Evolutionary conservation across 2,797 vertebrate genomes (phyloP), one percentile per base, ranked within the genome.

Genomic region (Enoplosus armatus): DNA sequence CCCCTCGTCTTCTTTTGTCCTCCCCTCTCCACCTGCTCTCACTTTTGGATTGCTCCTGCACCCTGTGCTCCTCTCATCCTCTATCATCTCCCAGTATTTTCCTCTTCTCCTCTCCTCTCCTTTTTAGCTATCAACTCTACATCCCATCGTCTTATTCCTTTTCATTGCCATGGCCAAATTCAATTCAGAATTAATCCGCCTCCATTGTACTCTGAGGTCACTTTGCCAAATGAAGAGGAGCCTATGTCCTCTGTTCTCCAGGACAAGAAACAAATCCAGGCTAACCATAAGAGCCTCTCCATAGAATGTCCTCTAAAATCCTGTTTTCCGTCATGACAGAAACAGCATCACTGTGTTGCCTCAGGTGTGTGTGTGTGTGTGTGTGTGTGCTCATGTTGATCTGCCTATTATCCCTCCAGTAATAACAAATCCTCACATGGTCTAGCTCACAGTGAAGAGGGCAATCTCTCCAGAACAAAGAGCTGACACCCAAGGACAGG

Each of bases 141-240:
- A 71, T 60, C 33, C 39, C 24, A 29, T 80, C 41, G 37, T 76
- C 39, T 50, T 24, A 15, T 48, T 68, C 6, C 39, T 27, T 84
- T 72, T 82, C 48, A 62, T 70, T 69, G 37, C 41, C 37, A 27
- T 39, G 55, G 50, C 58, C 74, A 85, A 74, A 87, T 79, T 88
- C 35, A 65, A 67, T 85, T 79, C 45, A 33, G 63, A 85, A 77
- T 79, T 83, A 90, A 92, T 88, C 85, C 67, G 24, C 74, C 53
- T 81, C 61, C 56, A 69, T 83, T 82, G 76, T 70, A 47, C 56
- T 72, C 59, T 29, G 72, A 79, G 89, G 84, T 93, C 80, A 83
- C 80, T 88, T 87, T 79, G 76, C 72, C 65, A 83, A 82, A 85
- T 62, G 48, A 75, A 70, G 56, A 68, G 61, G 37, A 53, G 69